Conservation (phyloP, 2,888 invertebrate genomes). For the Acanthoscelides obtectus region DNA sequence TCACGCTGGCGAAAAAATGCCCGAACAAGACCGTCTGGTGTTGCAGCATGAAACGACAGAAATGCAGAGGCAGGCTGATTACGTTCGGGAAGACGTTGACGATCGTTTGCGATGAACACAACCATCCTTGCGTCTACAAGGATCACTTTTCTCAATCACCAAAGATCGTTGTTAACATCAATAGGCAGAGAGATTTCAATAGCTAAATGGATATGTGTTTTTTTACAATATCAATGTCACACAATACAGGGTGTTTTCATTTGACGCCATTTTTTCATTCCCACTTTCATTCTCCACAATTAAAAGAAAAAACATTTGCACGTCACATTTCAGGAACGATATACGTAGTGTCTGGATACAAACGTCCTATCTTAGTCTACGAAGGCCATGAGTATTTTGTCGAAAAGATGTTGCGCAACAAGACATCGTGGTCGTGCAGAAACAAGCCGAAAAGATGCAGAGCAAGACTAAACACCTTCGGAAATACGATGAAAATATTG, state of each 20-base stretch:
- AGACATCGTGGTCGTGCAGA: too few species aligned
- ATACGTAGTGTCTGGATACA: too few species aligned
- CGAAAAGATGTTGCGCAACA: too few species aligned
- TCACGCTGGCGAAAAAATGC: conserved; percentile 11
- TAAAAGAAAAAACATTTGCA: too few species aligned
- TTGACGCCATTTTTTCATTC: too few species aligned
- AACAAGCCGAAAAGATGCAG: not conserved
- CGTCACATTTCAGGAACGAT: not conserved
- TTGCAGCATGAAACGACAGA: conserved; percentile 21
- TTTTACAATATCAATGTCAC: too few species aligned
- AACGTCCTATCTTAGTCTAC: not conserved
- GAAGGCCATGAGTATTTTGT: too few species aligned
- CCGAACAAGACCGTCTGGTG: conserved; percentile 20
- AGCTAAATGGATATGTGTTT: too few species aligned
- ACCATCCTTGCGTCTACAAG: conserved; percentile 7
- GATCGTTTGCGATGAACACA: conserved; percentile 19
- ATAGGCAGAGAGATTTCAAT: too few species aligned
- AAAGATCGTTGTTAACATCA: not conserved
- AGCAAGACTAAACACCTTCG: not conserved
- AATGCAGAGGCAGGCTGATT: conserved; percentile 24
- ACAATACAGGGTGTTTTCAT: too few species aligned
- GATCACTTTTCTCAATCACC: not conserved
- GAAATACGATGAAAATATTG: conserved; percentile 1
- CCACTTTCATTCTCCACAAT: too few species aligned
- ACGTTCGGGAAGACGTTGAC: conserved; percentile 19